Conservation (phyloP, 2,113 vertebrate genomes). For the Brachionichthys hirsutus region DNA sequence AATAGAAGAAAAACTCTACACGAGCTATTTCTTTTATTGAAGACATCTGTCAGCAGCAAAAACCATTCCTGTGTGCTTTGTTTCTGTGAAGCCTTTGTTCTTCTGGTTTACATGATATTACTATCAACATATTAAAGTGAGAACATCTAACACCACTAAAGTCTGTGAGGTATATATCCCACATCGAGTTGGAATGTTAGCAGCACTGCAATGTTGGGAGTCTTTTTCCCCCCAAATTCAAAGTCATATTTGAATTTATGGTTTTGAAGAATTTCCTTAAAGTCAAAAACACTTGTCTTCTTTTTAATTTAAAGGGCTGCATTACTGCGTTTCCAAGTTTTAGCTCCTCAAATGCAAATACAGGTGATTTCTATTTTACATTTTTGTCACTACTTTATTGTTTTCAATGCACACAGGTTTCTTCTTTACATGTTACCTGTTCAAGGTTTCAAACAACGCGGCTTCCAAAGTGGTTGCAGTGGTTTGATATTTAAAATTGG, state of each 20-base stretch:
- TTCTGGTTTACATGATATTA: constrained; percentile 11
- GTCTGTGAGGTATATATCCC: neutral
- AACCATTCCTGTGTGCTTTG: constrained; percentile 20
- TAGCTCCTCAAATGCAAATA: too few species aligned
- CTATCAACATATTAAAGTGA: constrained; percentile 6
- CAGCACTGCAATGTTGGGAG: neutral
- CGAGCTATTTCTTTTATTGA: constrained; percentile 34
- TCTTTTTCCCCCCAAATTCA: neutral
- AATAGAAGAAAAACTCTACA: constrained; percentile 56
- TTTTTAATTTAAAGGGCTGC: neutral
- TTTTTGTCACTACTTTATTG: too few species aligned
- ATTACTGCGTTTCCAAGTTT: neutral
- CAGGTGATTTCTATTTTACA: too few species aligned
- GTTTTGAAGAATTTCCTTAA: neutral
- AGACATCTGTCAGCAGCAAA: constrained; percentile 49
- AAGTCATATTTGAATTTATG: neutral
- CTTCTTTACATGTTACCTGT: too few species aligned
- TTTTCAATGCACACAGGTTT: too few species aligned
- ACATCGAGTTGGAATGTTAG: neutral
- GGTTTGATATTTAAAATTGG: too few species aligned
- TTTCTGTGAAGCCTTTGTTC: constrained; percentile 25
- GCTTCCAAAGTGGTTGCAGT: too few species aligned
- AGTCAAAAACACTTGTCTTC: neutral
- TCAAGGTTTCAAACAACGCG: too few species aligned
- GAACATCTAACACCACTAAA: neutral